phyloP scores from a whole-genome alignment of 53 echinoderm and acorn worm species.

The Mesocentrotus franciscanus region DNA sequence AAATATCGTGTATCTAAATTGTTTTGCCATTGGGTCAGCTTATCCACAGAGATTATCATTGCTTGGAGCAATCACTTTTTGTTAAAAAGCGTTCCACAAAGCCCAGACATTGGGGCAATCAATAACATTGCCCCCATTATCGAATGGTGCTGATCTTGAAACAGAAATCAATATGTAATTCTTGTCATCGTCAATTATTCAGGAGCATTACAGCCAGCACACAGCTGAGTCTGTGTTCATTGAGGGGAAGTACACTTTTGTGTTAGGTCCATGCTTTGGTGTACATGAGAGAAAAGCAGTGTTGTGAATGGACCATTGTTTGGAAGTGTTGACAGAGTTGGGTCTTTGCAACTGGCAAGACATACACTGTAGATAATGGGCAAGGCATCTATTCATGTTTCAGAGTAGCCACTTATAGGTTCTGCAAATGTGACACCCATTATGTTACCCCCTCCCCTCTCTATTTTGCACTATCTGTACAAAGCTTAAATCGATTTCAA shows the following conservation, averaged over 20 bases:
- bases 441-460: neutral
- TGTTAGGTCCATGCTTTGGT: neutral
- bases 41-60: neutral
- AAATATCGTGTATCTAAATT: neutral
- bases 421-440: neutral
- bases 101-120: slow-evolving; percentile 16
- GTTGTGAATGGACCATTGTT: neutral
- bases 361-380: too few relatives aligned
- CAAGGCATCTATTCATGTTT: neutral
- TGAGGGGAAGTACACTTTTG: neutral
- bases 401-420: neutral
- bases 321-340: slow-evolving; percentile 18
- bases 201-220: neutral
- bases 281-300: neutral
- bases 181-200: slow-evolving; percentile 65
- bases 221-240: slow-evolving; percentile 51
- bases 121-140: slow-evolving; percentile 12
- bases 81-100: slow-evolving; percentile 40
- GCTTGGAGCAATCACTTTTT: neutral
- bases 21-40: neutral
- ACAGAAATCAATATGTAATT: slow-evolving; percentile 31
- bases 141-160: slow-evolving; percentile 31
- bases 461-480: neutral
- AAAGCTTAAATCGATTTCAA: neutral
- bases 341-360: neutral